Base-by-base conservation (phyloP, 1,140 invertebrate species). In the Nylanderia fulva region DNA sequence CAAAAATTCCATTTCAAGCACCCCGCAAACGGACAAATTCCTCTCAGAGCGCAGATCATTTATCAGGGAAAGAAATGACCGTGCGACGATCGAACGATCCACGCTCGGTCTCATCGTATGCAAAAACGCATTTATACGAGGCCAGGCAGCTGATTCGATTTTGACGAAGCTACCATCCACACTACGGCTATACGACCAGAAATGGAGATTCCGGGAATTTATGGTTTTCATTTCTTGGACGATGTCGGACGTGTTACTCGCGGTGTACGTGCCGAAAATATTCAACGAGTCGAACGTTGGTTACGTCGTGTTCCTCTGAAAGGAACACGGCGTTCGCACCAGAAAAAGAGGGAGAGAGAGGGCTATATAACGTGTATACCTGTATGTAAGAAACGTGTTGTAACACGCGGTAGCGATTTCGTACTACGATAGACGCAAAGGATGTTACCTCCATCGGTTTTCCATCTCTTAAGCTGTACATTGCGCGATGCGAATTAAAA, bases 221-320 rank as follows among this genome's bases (percentile, higher is more conserved):
- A 91, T 91, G 90, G 88, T 87, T 91, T 91, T 89, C 90, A 87
- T 91, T 90, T 91, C 89, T 91, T 89, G 87, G 83, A 52, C 68
- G 21, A 60, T 27, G 66, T 82, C 77, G 89, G 85, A 89, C 87
- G 82, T 85, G 89, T 90, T 90, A 79, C 83, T 84, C 58, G 87
- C 13, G 45, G 0, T 1, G 63, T 54, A 77, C 90, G 89, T 91
- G 90, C 89, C 60, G 56, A 11, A 89, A 88, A 91, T 91, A 90
- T 85, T 90, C 76, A 87, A 87, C 29, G 9, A 61, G 82, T 27
- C 77, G 63, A 56, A 84, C 76, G 74, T 56, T 52, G 36, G 56
- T 77, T 85, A 85, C 87, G n/a, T 56, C 39, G 71, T 79, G 72
- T 69, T 77, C 56, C 84, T 52, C 36, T 58, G 77, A 86, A 42